These are phyloP conservation scores for Ferrisia virgata DNA, from an alignment of 2,888 invertebrate genomes.

Conservation along the genomic window DNA sequence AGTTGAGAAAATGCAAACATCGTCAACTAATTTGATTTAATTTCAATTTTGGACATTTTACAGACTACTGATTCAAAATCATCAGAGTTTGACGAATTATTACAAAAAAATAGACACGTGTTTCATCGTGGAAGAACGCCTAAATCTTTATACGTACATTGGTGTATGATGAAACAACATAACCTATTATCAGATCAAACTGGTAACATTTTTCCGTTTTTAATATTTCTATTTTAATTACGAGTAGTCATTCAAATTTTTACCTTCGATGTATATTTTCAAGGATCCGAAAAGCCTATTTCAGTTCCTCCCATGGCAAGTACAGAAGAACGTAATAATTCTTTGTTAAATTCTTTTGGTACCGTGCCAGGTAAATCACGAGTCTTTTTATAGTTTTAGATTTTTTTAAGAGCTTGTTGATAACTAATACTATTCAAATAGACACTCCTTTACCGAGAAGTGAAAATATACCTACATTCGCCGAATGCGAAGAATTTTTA, in stretches of 20 bases:
- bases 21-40: no score
- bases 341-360: conserved; percentile 40
- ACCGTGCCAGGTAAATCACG: conserved; percentile 1
- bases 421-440: neutral
- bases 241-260: no score
- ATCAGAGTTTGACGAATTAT: conserved; percentile 78
- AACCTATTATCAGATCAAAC: conserved; percentile 86
- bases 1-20: no score
- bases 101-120: conserved; percentile 76
- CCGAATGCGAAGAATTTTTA: conserved; percentile 87
- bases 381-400: neutral
- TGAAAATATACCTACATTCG: conserved; percentile 71
- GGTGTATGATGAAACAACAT: conserved; percentile 90
- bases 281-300: conserved; percentile 47
- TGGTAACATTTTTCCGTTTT: conserved; percentile 56
- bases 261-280: neutral
- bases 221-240: neutral
- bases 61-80: conserved; percentile 70
- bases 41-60: no score
- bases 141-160: conserved; percentile 79
- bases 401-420: no score
- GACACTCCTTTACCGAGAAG: conserved; percentile 51
- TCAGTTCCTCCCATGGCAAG: conserved; percentile 46
- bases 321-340: conserved; percentile 47
- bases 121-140: conserved; percentile 88